Percentiles rank a stretch among this genome's conserved stretches.
Conservation (phyloP, 2,113 vertebrate species). For the Capra hircus region DNA sequence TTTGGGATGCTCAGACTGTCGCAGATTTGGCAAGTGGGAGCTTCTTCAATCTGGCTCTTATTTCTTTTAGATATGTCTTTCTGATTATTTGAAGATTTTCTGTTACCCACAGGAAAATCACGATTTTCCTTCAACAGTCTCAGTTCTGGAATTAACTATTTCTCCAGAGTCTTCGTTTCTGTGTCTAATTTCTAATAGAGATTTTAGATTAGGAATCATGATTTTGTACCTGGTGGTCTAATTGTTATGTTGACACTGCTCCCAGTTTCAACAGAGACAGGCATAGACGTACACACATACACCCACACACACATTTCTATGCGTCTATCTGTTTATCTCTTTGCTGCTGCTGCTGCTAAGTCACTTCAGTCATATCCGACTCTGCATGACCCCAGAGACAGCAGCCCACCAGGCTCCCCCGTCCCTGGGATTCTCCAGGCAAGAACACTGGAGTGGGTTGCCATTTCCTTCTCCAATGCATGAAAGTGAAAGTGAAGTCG, state of each 20-base stretch:
- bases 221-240: neutral
- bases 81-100: neutral
- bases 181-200: neutral
- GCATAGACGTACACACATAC: too few relatives aligned
- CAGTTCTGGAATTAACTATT: neutral
- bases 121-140: neutral
- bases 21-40: neutral
- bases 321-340: neutral
- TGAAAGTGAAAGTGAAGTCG: too few relatives aligned
- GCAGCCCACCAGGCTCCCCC: too few relatives aligned
- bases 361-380: too few relatives aligned
- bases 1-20: neutral
- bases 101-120: neutral
- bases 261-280: neutral
- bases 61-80: neutral
- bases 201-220: neutral
- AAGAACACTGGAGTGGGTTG: too few relatives aligned
- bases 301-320: neutral
- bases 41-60: neutral
- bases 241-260: neutral
- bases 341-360: neutral
- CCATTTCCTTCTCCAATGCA: too few relatives aligned
- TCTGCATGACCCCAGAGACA: fast-evolving
- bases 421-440: too few relatives aligned
- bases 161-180: neutral